Percentiles rank a stretch among this genome's conserved stretches.
phyloP scores from a whole-genome alignment of 2,113 vertebrate genomes.

The Prionailurus viverrinus region DNA sequence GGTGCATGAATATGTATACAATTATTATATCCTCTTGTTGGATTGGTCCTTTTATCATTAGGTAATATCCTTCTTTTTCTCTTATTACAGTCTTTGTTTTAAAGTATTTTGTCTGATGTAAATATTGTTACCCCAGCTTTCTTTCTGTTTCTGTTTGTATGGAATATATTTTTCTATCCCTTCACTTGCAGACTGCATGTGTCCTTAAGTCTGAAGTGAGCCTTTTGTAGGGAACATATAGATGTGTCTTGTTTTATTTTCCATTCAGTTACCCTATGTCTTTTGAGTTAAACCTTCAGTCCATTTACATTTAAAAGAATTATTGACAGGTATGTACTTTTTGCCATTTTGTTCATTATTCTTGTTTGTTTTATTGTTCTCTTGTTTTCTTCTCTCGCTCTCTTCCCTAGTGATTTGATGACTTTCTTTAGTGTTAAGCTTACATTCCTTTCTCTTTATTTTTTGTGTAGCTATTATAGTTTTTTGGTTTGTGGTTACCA shows the following conservation, averaged over 20 bases:
- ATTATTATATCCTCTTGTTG: neutral
- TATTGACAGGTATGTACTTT: neutral
- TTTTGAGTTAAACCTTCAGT: neutral
- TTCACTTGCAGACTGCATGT: neutral
- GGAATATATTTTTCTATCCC: neutral
- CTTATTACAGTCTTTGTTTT: neutral
- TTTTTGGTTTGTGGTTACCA: neutral
- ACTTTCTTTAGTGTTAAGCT: neutral
- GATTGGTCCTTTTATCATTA: neutral
- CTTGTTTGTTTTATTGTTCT: neutral
- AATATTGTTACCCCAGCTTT: neutral
- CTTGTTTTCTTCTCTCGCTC: neutral
- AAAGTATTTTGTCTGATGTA: neutral
- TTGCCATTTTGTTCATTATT: neutral
- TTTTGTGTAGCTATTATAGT: neutral
- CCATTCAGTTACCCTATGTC: neutral
- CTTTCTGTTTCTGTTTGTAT: neutral
- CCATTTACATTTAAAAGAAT: neutral
- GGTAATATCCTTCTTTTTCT: neutral
- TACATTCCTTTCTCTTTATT: neutral
- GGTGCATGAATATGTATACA: neutral
- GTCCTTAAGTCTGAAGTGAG: neutral
- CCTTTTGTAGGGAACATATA: neutral
- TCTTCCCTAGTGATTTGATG: neutral
- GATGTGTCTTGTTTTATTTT: neutral